Evolutionary conservation across 2,888 invertebrate genomes (phyloP).

Genomic region (Drosophila bunnanda): DNA sequence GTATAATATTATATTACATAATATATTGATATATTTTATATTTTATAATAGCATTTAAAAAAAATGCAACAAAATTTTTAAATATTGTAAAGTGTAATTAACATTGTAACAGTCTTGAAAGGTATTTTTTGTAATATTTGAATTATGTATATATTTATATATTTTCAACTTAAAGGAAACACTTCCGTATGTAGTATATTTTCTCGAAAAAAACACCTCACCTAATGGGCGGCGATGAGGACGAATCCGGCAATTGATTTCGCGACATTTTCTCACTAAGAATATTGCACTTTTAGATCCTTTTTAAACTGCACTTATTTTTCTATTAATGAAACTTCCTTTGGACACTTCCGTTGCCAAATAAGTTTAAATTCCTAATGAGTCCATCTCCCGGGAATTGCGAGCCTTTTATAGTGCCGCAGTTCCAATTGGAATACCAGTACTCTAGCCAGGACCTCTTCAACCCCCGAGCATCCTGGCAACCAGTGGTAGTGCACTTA

Average conservation of each 20-base stretch:
- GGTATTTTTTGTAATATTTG: too few species aligned
- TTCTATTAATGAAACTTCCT: neutral
- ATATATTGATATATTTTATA: too few species aligned
- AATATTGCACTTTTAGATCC: constrained; percentile 2
- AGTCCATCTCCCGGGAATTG: constrained; percentile 73
- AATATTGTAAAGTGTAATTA: too few species aligned
- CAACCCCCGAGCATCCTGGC: constrained; percentile 65
- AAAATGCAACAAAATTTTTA: too few species aligned
- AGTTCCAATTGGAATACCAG: constrained; percentile 68
- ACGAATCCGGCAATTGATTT: constrained; percentile 89
- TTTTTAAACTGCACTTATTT: neutral
- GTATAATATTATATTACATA: too few species aligned
- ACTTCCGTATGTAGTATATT: too few species aligned
- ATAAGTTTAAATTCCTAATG: constrained; percentile 69
- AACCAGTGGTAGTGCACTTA: constrained; percentile 57
- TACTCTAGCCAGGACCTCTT: constrained; percentile 27
- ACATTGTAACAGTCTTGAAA: too few species aligned
- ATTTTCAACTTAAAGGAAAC: too few species aligned
- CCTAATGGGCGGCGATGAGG: constrained; percentile 89
- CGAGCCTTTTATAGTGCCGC: constrained; percentile 71
- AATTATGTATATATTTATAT: too few species aligned
- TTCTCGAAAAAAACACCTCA: constrained; percentile 47
- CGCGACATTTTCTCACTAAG: constrained; percentile 83
- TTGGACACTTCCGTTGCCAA: constrained; percentile 47
- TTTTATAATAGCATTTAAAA: too few species aligned